Evolutionary conservation across 2,888 invertebrate genomes (phyloP).

Genomic region (Lysandra bellargus): DNA sequence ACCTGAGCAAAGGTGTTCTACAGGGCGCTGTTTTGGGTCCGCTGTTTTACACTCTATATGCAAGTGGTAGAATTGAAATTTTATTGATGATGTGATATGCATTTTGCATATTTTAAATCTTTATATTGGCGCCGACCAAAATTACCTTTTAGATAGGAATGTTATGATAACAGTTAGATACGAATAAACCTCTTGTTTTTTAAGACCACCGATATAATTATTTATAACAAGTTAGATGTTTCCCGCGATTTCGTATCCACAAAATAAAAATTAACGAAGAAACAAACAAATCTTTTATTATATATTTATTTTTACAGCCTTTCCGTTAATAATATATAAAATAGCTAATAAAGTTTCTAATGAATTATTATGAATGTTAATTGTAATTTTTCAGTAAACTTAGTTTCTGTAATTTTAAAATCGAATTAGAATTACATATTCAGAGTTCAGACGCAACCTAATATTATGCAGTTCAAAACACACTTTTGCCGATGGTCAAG

Average conservation of each 20-base stretch:
- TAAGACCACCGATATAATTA: background rate
- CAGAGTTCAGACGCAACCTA: background rate
- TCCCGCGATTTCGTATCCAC: background rate
- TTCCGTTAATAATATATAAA: background rate
- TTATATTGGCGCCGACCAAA: slow-evolving; percentile 51
- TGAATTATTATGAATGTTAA: background rate
- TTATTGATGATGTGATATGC: slow-evolving; percentile 42
- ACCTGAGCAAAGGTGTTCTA: slow-evolving; percentile 59
- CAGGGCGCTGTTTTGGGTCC: slow-evolving; percentile 33
- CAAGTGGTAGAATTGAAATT: slow-evolving; percentile 49
- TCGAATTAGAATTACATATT: background rate
- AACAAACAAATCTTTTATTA: too few species aligned
- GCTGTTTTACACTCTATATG: slow-evolving; percentile 32
- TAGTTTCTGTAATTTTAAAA: background rate
- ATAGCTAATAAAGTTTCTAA: background rate
- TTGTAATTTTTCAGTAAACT: background rate
- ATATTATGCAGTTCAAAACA: background rate
- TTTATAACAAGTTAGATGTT: background rate
- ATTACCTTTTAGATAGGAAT: slow-evolving; percentile 28
- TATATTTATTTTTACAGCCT: background rate
- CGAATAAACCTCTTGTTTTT: background rate
- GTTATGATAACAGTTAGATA: slow-evolving; percentile 21
- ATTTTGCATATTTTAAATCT: slow-evolving; percentile 44
- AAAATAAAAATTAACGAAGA: background rate
- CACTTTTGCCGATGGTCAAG: background rate